phyloP scores from a whole-genome alignment of 1,140 invertebrate species.

The Protaetia brevitarsis region DNA sequence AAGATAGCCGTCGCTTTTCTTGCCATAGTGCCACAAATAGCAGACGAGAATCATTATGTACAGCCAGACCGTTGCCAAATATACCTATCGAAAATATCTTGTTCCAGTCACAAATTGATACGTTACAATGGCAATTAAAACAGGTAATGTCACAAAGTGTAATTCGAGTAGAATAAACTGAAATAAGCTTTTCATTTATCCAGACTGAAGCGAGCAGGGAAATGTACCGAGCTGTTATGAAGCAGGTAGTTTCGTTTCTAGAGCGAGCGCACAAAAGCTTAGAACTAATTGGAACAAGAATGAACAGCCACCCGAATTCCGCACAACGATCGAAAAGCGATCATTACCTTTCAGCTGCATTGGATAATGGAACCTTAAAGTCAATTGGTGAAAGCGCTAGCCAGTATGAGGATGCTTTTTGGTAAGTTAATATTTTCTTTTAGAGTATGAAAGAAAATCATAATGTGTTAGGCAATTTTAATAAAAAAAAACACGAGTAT shows the following conservation, averaged over 20 bases:
- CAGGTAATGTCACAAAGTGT: too few species aligned
- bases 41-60: slow-evolving; percentile 30
- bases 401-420: not conserved
- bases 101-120: slow-evolving; percentile 71
- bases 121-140: slow-evolving; percentile 75
- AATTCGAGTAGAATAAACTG: not conserved
- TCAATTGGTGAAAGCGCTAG: not conserved
- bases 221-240: slow-evolving; percentile 76
- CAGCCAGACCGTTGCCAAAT: slow-evolving; percentile 37
- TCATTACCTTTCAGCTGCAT: slow-evolving; percentile 49
- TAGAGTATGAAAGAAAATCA: too few species aligned
- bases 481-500: too few species aligned
- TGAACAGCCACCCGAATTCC: slow-evolving; percentile 39
- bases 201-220: slow-evolving; percentile 73
- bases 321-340: slow-evolving; percentile 45
- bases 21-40: slow-evolving; percentile 37
- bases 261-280: slow-evolving; percentile 68
- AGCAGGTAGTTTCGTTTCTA: slow-evolving; percentile 72
- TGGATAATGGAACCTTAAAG: not conserved
- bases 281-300: slow-evolving; percentile 47
- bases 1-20: slow-evolving; percentile 54
- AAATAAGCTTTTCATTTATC: slow-evolving; percentile 42
- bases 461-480: too few species aligned
- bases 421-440: not conserved
- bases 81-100: slow-evolving; percentile 59